Evolutionary conservation across 1,140 invertebrate species (phyloP).

Genomic region (Cardiocondyla obscurior): DNA sequence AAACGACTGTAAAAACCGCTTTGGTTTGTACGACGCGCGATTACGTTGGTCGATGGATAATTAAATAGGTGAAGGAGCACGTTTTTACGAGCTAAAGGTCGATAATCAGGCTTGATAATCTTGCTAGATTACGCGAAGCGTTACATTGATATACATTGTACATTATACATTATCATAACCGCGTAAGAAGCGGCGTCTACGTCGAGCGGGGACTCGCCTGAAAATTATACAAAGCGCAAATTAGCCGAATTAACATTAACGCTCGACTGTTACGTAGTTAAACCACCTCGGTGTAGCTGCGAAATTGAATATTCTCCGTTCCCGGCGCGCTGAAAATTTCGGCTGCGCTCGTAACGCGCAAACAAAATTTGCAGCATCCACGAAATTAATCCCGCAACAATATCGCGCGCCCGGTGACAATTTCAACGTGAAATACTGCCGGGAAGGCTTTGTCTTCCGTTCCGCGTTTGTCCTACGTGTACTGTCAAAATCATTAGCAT

Average conservation of each 20-base stretch:
- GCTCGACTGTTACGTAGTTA: no score
- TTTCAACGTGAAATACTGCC: background rate
- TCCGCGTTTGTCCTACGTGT: background rate
- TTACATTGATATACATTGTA: no score
- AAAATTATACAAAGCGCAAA: background rate
- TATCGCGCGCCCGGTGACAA: background rate
- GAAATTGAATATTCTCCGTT: background rate
- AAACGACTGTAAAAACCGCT: no score
- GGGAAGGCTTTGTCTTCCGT: background rate
- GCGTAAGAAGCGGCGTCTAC: background rate
- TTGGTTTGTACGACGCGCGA: no score
- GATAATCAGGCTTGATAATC: background rate
- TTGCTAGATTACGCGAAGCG: background rate
- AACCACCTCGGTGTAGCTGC: background rate
- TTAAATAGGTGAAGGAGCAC: no score
- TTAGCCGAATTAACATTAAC: background rate
- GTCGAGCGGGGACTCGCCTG: no score
- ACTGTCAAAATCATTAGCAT: conserved; percentile 44
- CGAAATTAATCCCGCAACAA: background rate
- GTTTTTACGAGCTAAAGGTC: no score
- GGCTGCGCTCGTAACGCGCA: background rate
- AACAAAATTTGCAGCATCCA: background rate
- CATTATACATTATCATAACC: no score
- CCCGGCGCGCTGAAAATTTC: background rate
- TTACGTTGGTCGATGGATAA: no score